Evolutionary conservation across 2,797 vertebrate species (phyloP).

Genomic region (Argya squamiceps): DNA sequence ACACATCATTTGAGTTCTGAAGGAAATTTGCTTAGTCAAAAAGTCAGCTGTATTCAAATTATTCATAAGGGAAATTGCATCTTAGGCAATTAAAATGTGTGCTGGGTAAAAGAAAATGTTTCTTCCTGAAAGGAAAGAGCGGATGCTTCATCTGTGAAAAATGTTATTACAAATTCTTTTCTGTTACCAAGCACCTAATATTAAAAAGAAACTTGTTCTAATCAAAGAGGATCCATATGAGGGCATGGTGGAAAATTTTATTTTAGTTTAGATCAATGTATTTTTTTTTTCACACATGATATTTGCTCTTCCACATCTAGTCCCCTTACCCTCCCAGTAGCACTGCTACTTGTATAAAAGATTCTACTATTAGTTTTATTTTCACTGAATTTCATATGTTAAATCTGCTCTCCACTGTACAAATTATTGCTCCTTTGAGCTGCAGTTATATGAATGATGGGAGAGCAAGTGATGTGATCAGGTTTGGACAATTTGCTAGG

Average conservation of each 20-base stretch:
- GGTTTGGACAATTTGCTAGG: background rate
- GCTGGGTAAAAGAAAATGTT: slow-evolving; percentile 48
- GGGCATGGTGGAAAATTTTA: background rate
- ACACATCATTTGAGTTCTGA: slow-evolving; percentile 68
- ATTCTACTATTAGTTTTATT: background rate
- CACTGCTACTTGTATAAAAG: background rate
- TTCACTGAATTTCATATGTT: background rate
- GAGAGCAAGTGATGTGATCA: background rate
- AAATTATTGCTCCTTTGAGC: background rate
- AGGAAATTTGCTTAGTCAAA: slow-evolving; percentile 66
- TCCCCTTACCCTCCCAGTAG: background rate
- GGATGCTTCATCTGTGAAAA: background rate
- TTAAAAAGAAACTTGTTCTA: background rate
- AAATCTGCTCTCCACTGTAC: background rate
- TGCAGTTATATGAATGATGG: background rate
- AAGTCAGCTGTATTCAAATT: slow-evolving; percentile 67
- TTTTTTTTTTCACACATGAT: background rate
- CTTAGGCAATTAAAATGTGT: slow-evolving; percentile 57
- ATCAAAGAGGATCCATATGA: background rate
- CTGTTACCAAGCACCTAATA: slow-evolving; percentile 1
- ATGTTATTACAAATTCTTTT: background rate
- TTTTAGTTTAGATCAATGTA: background rate
- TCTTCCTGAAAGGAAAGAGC: slow-evolving; percentile 33
- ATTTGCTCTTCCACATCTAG: background rate
- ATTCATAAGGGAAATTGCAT: slow-evolving; percentile 72